Evolutionary conservation across 2,113 vertebrate species (phyloP).

Genomic region (Clarias magur): DNA sequence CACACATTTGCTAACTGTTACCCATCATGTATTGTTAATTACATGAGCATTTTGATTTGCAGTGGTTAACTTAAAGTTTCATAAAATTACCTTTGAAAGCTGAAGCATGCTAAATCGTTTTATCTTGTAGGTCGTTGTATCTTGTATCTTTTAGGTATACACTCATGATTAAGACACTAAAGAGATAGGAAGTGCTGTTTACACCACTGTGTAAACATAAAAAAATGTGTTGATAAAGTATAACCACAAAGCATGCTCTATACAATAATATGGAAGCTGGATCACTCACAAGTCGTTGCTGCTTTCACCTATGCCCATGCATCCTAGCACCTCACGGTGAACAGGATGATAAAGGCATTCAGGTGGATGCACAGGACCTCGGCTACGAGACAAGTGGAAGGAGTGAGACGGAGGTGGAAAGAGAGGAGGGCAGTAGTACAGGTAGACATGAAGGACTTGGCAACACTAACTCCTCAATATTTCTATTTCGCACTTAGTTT

Average conservation of each 20-base stretch:
- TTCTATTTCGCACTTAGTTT: background rate
- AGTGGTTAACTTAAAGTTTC: background rate
- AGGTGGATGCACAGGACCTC: conserved; percentile 73
- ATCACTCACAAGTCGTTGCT: conserved; percentile 16
- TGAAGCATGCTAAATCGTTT: background rate
- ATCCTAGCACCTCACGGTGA: conserved; percentile 70
- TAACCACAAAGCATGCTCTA: background rate
- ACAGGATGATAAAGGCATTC: conserved; percentile 73
- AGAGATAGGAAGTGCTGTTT: background rate
- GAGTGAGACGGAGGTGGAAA: conserved; percentile 71
- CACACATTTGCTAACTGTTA: background rate
- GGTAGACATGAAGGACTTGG: conserved; percentile 67
- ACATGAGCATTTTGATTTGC: background rate
- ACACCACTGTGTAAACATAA: background rate
- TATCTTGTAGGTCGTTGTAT: background rate
- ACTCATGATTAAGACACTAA: background rate
- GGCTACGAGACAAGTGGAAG: conserved; percentile 73
- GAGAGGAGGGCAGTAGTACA: conserved; percentile 74
- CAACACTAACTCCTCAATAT: conserved; percentile 40
- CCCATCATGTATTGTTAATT: background rate
- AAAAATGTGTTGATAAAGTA: background rate
- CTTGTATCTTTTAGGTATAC: background rate
- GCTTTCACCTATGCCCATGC: conserved; percentile 49
- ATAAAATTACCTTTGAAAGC: background rate
- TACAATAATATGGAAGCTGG: background rate